Evolutionary conservation across 2,888 invertebrate genomes (phyloP), one percentile per base, ranked within the genome.

Genomic region (Alloscopus bannaensis): DNA sequence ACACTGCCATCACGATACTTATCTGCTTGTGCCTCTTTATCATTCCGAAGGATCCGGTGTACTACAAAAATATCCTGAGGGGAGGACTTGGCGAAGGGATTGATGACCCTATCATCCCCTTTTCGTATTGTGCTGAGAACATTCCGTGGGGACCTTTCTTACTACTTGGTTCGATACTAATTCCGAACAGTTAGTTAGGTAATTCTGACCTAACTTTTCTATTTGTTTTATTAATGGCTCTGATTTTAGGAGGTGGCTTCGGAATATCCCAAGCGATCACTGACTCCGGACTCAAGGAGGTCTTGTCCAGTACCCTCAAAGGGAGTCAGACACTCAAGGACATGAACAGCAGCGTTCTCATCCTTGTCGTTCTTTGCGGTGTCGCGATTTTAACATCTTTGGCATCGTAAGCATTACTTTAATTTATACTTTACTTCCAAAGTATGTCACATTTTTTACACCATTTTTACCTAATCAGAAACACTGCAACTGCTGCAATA

Each of bases 221-320:
- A 3, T 42, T 45, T 45, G 26, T 24, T 18, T 11, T 11, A 18
- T 20, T 3, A 4, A 31, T 55, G 8, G 8, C 16, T 55, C 26
- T 60, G 4, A 2, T 4, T 4, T n/a, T 18, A 45, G 93, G 96
- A 57, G 97, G 97, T 28, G 97, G 97, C 0, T 96, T 97, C 88
- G 96, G 97, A 0, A 90, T 97, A 72, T 96, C 97, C 0, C 93
- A 94, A 81, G 97, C 94, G 80, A 94, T 95, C 85, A 92, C 93
- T 85, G 91, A 89, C 2, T 95, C 95, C 0, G 93, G 93, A 0
- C 91, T 97, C 87, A 95, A 95, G 0, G 87, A 89, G 2, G 90
- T 93, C 89, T 91, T 97, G 81, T 95, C 95, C 0, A 88, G 90
- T 0, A 91, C 93, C 1, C 89, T 97, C 42, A 89, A 90, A 47